A percentile compares a stretch with the other conserved stretches of the same genome.
These are phyloP conservation scores for Neotoxoptera formosana DNA, from an alignment of 1,140 invertebrate species.

Conservation along the genomic window DNA sequence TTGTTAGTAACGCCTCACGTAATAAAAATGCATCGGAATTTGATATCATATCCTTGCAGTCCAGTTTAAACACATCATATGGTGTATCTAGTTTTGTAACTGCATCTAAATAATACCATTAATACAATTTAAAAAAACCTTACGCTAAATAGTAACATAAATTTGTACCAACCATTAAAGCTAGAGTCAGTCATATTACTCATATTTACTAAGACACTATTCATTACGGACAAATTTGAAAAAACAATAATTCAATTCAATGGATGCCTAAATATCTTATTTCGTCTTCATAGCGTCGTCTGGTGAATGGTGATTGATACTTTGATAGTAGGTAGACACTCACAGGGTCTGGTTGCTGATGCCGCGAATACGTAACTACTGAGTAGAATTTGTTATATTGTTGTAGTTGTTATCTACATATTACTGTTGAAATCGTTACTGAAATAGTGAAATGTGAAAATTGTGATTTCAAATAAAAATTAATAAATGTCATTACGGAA, in stretches of 20 bases:
- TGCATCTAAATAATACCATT: neutral
- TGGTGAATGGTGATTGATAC: neutral
- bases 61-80: conserved; percentile 27
- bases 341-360: too few relatives aligned
- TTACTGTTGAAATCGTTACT: too few relatives aligned
- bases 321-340: neutral
- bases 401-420: too few relatives aligned
- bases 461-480: too few relatives aligned
- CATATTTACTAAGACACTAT: neutral
- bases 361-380: too few relatives aligned
- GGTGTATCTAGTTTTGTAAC: conserved; percentile 16
- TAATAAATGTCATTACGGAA: too few relatives aligned
- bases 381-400: too few relatives aligned
- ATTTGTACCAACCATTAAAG: neutral
- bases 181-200: neutral
- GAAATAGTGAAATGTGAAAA: too few relatives aligned
- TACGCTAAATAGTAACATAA: neutral
- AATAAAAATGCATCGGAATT: conserved; percentile 1
- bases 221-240: neutral
- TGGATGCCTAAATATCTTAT: neutral
- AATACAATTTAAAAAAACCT: neutral
- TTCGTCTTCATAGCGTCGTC: neutral
- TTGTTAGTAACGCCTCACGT: neutral
- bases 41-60: neutral
- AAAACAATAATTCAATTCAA: neutral